Evolutionary conservation across 2,888 invertebrate species (phyloP).

Genomic region (Autographa pulchrina): DNA sequence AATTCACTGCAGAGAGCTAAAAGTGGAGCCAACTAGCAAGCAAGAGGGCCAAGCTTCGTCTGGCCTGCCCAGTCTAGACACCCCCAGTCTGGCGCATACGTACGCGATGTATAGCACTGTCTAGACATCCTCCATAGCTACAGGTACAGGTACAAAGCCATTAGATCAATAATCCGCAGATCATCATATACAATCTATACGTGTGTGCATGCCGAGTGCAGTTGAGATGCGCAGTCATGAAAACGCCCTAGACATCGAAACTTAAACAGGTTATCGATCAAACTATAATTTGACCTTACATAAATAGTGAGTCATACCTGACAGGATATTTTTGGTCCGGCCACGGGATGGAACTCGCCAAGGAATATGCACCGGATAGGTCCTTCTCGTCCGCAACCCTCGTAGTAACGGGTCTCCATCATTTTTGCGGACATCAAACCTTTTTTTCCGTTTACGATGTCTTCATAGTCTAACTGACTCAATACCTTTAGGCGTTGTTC

Average conservation of each 20-base stretch:
- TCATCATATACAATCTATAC: conserved; percentile 19
- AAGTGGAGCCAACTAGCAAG: conserved; percentile 13
- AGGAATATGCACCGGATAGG: conserved; percentile 95
- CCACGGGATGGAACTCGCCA: conserved; percentile 93
- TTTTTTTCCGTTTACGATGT: conserved; percentile 63
- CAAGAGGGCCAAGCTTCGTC: conserved; percentile 30
- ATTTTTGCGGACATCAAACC: conserved; percentile 70
- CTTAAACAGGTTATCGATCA: conserved; percentile 9
- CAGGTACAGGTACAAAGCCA: conserved; percentile 22
- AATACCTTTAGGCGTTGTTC: conserved; percentile 58
- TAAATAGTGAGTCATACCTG: conserved; percentile 89
- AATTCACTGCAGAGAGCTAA: conserved; percentile 19
- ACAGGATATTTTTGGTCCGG: conserved; percentile 95
- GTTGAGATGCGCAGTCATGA: conserved; percentile 23
- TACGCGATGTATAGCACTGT: conserved; percentile 24
- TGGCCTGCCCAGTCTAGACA: conserved; percentile 40
- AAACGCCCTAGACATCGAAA: not conserved
- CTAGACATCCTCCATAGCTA: conserved; percentile 38
- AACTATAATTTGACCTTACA: conserved; percentile 28
- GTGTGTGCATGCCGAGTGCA: conserved; percentile 19
- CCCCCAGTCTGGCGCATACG: conserved; percentile 9
- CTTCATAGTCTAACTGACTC: conserved; percentile 64
- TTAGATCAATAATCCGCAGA: conserved; percentile 52
- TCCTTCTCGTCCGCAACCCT: conserved; percentile 92
- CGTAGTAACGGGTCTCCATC: conserved; percentile 88